phyloP scores from a whole-genome alignment of 2,797 vertebrate genomes.

The Poecilia velifera region DNA sequence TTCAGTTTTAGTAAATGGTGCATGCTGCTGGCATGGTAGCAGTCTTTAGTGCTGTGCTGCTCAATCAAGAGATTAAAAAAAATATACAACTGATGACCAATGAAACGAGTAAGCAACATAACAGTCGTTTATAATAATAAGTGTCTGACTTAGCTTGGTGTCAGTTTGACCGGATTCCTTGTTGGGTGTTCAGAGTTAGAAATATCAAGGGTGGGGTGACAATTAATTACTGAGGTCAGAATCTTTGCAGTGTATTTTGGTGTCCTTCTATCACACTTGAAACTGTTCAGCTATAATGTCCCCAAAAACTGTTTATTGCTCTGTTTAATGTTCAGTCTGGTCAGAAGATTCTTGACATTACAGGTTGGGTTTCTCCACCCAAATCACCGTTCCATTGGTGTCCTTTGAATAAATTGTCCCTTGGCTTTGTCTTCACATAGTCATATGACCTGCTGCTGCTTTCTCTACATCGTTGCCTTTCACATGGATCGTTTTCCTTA shows the following conservation, averaged over 20 bases:
- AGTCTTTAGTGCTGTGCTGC: constrained; percentile 21
- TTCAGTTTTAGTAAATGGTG: background rate
- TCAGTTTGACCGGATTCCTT: background rate
- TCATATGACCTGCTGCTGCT: constrained; percentile 17
- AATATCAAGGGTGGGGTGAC: constrained; percentile 28
- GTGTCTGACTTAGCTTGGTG: background rate
- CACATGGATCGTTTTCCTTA: constrained; percentile 6
- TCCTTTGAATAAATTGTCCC: constrained; percentile 6
- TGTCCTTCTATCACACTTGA: constrained; percentile 7
- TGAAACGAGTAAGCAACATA: background rate
- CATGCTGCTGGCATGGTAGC: constrained; percentile 20
- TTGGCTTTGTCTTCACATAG: constrained; percentile 9
- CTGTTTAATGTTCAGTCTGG: background rate
- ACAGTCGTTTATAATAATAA: constrained; percentile 1
- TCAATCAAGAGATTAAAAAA: constrained; percentile 24
- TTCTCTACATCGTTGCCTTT: background rate
- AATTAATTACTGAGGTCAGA: background rate
- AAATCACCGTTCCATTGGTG: constrained; percentile 9
- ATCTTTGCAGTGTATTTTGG: constrained; percentile 9
- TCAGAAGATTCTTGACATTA: constrained; percentile 23
- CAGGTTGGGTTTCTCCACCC: constrained; percentile 24
- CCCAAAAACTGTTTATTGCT: background rate
- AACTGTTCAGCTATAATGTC: constrained; percentile 1
- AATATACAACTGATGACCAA: background rate
- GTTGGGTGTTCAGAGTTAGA: background rate